Evolutionary conservation across 1,140 invertebrate genomes (phyloP).

Genomic region (Pteromalus puparum): DNA sequence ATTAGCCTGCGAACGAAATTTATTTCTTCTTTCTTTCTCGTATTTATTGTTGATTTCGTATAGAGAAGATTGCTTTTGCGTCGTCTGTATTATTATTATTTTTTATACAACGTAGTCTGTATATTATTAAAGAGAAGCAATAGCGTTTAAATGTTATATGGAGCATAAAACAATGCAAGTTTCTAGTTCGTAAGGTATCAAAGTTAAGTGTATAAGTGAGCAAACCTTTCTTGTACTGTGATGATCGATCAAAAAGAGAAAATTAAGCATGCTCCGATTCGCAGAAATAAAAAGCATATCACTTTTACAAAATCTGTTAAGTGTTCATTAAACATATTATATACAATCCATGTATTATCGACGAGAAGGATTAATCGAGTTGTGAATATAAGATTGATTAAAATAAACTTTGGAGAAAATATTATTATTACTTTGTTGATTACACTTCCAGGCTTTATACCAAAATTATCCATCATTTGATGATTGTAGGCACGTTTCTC

Average conservation of each 20-base stretch:
- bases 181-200: constrained; percentile 35
- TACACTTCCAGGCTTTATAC: not conserved
- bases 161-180: constrained; percentile 43
- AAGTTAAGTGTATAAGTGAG: constrained; percentile 20
- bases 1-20: constrained; percentile 19
- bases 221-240: constrained; percentile 48
- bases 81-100: constrained; percentile 26
- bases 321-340: not conserved
- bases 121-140: constrained; percentile 8
- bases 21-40: not conserved
- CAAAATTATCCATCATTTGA: not conserved
- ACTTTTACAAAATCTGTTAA: constrained; percentile 1
- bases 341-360: constrained; percentile 4
- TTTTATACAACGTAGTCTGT: constrained; percentile 34
- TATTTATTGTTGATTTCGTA: constrained; percentile 29
- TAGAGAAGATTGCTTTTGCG: not conserved
- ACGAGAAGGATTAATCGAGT: not conserved
- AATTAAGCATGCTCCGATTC: constrained; percentile 19
- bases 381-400: not conserved
- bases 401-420: constrained; percentile 10
- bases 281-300: constrained; percentile 10
- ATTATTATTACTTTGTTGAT: constrained; percentile 12
- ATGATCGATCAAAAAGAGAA: constrained; percentile 35
- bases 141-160: constrained; percentile 31
- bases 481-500: not conserved